Evolutionary conservation across 2,888 invertebrate species (phyloP).

Genomic region (Caenorhabditis zanzibari): DNA sequence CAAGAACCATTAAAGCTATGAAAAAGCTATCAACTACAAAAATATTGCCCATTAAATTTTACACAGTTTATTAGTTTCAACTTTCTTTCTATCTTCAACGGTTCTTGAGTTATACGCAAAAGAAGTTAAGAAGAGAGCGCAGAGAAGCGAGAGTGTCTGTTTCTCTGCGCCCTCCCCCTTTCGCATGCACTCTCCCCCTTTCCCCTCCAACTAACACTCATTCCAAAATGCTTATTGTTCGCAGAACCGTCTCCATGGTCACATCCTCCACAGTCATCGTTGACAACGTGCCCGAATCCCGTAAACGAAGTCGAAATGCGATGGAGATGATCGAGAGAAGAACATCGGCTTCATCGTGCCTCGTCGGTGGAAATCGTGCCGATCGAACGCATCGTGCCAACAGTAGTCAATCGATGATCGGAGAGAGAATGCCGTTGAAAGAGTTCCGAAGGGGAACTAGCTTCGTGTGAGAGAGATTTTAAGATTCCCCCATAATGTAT

Average conservation of each 20-base stretch:
- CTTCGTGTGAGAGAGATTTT: conserved; percentile 39
- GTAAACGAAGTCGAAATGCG: conserved; percentile 44
- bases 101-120: background rate
- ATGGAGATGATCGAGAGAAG: conserved; percentile 54
- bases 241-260: conserved; percentile 66
- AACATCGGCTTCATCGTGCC: conserved; percentile 44
- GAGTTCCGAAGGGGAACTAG: conserved; percentile 64
- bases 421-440: conserved; percentile 57
- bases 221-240: conserved; percentile 3
- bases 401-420: conserved; percentile 62
- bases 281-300: conserved; percentile 46
- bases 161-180: background rate
- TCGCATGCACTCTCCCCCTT: background rate
- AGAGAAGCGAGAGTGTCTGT: conserved; percentile 4
- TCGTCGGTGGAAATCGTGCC: conserved; percentile 49
- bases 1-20: background rate
- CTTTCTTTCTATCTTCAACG: background rate
- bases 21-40: background rate
- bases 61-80: background rate
- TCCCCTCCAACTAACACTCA: background rate
- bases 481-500: background rate
- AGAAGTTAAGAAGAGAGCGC: background rate
- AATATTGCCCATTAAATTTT: background rate
- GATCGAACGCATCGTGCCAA: conserved; percentile 55
- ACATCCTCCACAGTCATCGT: conserved; percentile 63